Evolutionary conservation across 2,113 vertebrate species (phyloP).

Genomic region (Calypte anna): DNA sequence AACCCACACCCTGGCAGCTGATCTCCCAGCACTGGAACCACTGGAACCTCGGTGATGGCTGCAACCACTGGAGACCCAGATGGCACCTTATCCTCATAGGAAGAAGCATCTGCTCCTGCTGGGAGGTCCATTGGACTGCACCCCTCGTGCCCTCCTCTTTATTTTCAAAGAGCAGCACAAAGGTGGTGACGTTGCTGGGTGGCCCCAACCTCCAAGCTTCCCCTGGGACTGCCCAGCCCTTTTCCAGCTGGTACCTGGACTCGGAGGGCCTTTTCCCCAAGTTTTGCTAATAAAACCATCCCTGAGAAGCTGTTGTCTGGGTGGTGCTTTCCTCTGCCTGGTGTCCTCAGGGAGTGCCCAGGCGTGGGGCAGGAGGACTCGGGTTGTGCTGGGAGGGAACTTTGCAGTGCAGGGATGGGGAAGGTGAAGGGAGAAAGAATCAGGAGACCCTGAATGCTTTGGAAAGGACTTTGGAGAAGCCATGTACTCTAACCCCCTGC

Average conservation of each 20-base stretch:
- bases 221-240: background rate
- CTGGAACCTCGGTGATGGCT: rapidly evolving
- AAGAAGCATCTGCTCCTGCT: background rate
- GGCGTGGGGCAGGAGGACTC: rapidly evolving
- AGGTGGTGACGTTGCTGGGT: rapidly evolving
- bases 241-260: constrained; percentile 30
- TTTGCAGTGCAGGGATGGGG: rapidly evolving
- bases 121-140: background rate
- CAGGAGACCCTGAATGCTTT: rapidly evolving
- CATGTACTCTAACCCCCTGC: background rate
- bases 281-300: constrained; percentile 19
- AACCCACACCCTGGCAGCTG: background rate
- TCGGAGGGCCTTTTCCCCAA: background rate
- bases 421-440: background rate
- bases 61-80: background rate
- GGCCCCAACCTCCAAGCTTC: rapidly evolving
- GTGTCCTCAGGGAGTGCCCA: rapidly evolving
- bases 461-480: background rate
- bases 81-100: background rate
- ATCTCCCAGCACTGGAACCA: background rate
- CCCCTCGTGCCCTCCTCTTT: background rate
- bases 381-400: background rate
- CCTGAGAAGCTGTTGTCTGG: background rate
- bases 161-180: background rate
- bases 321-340: background rate